Percentiles rank a stretch among this genome's conserved stretches.
These are phyloP conservation scores for Meleagris gallopavo DNA, from an alignment of 2,113 vertebrate species.

Conservation along the genomic window DNA sequence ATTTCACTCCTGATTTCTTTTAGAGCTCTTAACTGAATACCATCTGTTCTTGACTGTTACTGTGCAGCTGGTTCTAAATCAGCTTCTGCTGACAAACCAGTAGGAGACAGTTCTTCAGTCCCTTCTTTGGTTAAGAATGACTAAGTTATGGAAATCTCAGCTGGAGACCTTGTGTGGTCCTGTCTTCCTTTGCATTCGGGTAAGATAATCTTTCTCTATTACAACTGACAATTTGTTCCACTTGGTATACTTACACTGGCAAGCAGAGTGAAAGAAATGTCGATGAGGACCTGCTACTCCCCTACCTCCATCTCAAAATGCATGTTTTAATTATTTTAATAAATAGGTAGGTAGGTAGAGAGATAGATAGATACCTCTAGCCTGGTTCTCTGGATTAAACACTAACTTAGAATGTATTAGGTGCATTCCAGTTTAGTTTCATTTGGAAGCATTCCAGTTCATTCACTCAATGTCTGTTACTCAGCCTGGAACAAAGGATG, in stretches of 20 bases:
- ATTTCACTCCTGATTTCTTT: constrained; percentile 61
- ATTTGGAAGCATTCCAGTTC: background rate
- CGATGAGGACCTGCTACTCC: background rate
- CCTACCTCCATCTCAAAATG: background rate
- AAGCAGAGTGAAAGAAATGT: background rate
- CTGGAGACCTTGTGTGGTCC: background rate
- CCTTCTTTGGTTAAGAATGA: background rate
- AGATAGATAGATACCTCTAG: background rate
- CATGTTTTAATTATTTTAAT: background rate
- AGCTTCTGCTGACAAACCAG: background rate
- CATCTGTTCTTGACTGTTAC: constrained; percentile 31
- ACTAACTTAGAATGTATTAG: background rate
- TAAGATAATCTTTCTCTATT: background rate
- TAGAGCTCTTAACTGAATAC: background rate
- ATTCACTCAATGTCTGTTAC: background rate
- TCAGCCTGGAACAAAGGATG: background rate
- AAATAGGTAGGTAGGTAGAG: background rate
- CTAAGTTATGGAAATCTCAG: background rate
- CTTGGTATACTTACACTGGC: background rate
- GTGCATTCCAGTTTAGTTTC: background rate
- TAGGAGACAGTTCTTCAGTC: background rate
- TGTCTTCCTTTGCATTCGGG: background rate
- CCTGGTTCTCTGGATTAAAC: background rate
- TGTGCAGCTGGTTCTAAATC: constrained; percentile 12
- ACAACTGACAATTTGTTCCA: background rate